Evolutionary conservation across 2,113 vertebrate genomes (phyloP).

Genomic region (Myocastor coypus): DNA sequence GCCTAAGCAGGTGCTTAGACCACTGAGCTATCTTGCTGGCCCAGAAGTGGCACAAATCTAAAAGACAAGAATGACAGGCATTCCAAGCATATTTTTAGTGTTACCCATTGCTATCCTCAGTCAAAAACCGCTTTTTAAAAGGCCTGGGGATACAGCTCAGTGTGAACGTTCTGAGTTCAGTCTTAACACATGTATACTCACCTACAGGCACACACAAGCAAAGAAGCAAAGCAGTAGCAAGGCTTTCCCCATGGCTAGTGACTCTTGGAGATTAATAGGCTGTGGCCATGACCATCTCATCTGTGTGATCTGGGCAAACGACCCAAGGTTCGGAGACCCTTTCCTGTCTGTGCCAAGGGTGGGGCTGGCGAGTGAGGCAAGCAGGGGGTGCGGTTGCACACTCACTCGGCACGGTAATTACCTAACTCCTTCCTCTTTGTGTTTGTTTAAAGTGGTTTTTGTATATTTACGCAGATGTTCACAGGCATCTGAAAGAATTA

Average conservation of each 20-base stretch:
- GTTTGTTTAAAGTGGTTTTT: constrained; percentile 1
- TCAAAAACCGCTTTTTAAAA: not conserved
- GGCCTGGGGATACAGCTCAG: not conserved
- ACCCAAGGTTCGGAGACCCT: not conserved
- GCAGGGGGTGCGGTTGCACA: not conserved
- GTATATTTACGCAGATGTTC: constrained; percentile 37
- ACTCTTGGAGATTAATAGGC: not conserved
- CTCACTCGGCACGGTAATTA: not conserved
- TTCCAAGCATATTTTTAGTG: no score
- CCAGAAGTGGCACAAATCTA: no score
- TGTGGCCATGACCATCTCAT: not conserved
- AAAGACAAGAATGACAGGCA: no score
- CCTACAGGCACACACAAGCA: not conserved
- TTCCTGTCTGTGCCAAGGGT: not conserved
- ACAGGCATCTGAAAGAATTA: constrained; percentile 6
- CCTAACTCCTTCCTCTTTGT: not conserved
- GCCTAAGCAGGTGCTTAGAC: no score
- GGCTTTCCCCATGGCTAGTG: not conserved
- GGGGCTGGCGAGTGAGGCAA: not conserved
- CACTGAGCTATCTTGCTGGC: no score
- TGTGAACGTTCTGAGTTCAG: not conserved
- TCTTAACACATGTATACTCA: not conserved
- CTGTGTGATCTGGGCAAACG: constrained; percentile 10
- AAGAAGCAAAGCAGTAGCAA: not conserved
- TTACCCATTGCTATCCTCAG: no score